Evolutionary conservation across 2,888 invertebrate genomes (phyloP), one percentile per base, ranked within the genome.

Genomic region (Apomyelois bistriatella): DNA sequence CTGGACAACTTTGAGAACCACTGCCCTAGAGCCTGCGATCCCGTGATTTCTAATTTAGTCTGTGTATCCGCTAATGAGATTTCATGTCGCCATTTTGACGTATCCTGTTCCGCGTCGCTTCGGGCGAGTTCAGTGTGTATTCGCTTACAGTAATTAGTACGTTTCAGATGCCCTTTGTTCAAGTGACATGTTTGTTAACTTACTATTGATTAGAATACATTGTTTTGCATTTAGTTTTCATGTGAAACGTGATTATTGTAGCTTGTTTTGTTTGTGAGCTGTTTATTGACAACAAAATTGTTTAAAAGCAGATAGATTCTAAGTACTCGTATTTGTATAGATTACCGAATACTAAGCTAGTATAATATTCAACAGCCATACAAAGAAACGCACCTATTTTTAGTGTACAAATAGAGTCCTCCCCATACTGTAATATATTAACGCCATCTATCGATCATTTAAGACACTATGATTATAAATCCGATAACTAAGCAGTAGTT

Each of bases 71-170:
- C 28, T 48, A 48, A 48, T 48, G 38, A 48, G 48, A 48, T 38
- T 38, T 48, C 38, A 48, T 22, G 48, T 48, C 48, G 12, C 36
- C 38, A 38, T 48, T 48, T 48, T 48, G 48, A 48, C 48, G 38
- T 48, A 37, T 28, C 38, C 32, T 15, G 43, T 13, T 28, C 30
- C 36, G 4, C 8, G 10, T 48, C 37, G 48, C 48, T 22, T 12
- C 36, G 17, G 17, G 48, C 15, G 13, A 6, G 42, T 28, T 43
- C 13, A 5, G 42, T 30, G 10, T 12, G 42, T 28, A 28, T 28
- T 28, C 42, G 12, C 17, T 48, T 3, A 9, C 17, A 9, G 22
- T 37, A 48, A 48, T 38, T 48, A 36, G 48, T 48, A 48, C 36
- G 42, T 43, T 43, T 43, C 42, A 43, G 22, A 43, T 43, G 28